Percentiles rank a stretch among this genome's conserved stretches.
phyloP scores from a whole-genome alignment of 2,113 vertebrate species.

The Smithornis capensis region DNA sequence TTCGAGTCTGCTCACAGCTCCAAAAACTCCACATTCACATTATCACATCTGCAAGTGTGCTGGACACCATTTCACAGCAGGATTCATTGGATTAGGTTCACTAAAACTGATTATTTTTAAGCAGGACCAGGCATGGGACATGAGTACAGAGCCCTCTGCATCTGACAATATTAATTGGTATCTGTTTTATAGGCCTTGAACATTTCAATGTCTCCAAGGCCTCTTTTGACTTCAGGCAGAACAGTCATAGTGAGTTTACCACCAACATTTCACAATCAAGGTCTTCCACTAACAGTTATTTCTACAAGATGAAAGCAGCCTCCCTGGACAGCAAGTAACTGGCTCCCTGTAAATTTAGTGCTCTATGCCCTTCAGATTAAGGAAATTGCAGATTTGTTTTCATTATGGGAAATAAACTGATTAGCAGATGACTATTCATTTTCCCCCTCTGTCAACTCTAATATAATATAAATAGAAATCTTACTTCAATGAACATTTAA shows the following conservation, averaged over 20 bases:
- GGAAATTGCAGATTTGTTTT: conserved; percentile 38
- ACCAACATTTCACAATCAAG: not conserved
- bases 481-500: conserved; percentile 40
- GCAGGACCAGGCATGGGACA: not conserved
- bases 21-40: not conserved
- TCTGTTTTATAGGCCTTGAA: not conserved
- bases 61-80: not conserved
- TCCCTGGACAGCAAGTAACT: not conserved
- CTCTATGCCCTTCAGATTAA: conserved; percentile 1
- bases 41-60: too few relatives aligned
- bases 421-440: conserved; percentile 62
- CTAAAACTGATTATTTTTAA: not conserved
- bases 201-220: not conserved
- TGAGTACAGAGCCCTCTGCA: not conserved
- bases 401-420: conserved; percentile 56
- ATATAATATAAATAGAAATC: conserved; percentile 52
- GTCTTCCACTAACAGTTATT: not conserved
- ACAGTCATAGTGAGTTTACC: not conserved
- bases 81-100: not conserved
- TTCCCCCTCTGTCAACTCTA: conserved; percentile 4
- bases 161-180: not conserved
- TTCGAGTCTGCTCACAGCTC: not conserved
- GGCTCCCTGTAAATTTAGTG: not conserved
- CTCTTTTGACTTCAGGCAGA: not conserved
- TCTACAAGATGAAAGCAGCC: not conserved